Conservation (phyloP, 1,140 invertebrate species). For the Orchestia grillus region DNA sequence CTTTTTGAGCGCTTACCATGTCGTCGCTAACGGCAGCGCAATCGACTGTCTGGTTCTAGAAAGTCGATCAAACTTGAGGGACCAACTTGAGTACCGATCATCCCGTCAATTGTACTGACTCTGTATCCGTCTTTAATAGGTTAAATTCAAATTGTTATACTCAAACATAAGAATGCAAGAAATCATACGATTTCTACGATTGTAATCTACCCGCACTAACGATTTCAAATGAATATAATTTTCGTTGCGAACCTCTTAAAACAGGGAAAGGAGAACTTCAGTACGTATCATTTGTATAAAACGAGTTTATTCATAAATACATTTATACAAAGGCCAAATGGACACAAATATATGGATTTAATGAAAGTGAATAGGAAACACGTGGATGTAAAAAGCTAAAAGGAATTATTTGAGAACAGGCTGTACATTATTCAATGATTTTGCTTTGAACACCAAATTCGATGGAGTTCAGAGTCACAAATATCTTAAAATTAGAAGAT, state of each 20-base stretch:
- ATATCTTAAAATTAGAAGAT: constrained; percentile 11
- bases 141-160: background rate
- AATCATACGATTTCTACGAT: background rate
- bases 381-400: background rate
- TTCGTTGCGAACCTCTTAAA: background rate
- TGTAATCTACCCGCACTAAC: background rate
- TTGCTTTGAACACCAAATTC: background rate
- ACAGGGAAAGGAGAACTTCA: background rate
- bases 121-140: background rate
- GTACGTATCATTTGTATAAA: constrained; percentile 38
- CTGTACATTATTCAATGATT: constrained; percentile 12
- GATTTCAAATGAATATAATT: background rate
- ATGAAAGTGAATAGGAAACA: constrained; percentile 49
- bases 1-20: too few relatives aligned
- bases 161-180: background rate
- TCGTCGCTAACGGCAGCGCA: too few relatives aligned
- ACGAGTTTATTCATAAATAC: constrained; percentile 57
- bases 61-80: too few relatives aligned
- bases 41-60: too few relatives aligned
- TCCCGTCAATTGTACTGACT: background rate
- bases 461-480: background rate
- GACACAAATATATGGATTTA: constrained; percentile 41
- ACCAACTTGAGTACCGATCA: too few relatives aligned
- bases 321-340: constrained; percentile 43
- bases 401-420: constrained; percentile 14